A percentile compares a stretch with the other conserved stretches of the same genome.
These are phyloP conservation scores for Cetonia aurata DNA, from an alignment of 2,888 invertebrate genomes.

Conservation along the genomic window DNA sequence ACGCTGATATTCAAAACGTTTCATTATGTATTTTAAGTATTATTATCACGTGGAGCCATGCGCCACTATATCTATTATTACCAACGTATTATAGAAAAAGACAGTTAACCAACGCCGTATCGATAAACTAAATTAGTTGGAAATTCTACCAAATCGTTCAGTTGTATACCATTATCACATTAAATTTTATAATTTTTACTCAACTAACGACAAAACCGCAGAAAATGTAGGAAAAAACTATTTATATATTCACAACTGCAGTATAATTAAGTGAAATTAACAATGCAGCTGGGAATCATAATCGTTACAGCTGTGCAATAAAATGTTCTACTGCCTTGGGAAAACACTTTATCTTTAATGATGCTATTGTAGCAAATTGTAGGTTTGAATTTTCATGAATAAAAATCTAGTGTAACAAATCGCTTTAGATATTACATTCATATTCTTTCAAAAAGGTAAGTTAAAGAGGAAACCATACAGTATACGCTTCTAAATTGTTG, in stretches of 20 bases:
- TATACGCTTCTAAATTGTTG: too few relatives aligned
- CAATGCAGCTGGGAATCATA: neutral
- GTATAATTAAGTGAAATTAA: slow-evolving; percentile 20
- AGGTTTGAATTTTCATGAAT: neutral
- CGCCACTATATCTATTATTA: slow-evolving; percentile 17
- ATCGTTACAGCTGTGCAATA: neutral
- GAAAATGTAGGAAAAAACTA: slow-evolving; percentile 13
- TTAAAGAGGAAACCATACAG: too few relatives aligned
- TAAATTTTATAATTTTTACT: slow-evolving; percentile 13
- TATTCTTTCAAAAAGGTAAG: too few relatives aligned
- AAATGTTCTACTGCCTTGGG: neutral
- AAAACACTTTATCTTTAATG: slow-evolving; percentile 7
- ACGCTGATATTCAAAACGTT: slow-evolving; percentile 37
- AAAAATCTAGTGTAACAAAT: too few relatives aligned
- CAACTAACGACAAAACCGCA: neutral
- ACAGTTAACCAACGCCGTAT: neutral
- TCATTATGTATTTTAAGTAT: slow-evolving; percentile 12
- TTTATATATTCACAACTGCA: neutral
- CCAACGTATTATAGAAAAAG: slow-evolving; percentile 5
- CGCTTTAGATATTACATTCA: too few relatives aligned
- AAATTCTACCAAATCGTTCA: slow-evolving; percentile 19
- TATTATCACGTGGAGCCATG: slow-evolving; percentile 4
- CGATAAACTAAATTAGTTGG: slow-evolving; percentile 8
- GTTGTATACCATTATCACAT: neutral
- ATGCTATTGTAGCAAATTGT: slow-evolving; percentile 1